Base-by-base conservation (phyloP, 2,113 vertebrate genomes). In the Microcebus ravelobensis region DNA sequence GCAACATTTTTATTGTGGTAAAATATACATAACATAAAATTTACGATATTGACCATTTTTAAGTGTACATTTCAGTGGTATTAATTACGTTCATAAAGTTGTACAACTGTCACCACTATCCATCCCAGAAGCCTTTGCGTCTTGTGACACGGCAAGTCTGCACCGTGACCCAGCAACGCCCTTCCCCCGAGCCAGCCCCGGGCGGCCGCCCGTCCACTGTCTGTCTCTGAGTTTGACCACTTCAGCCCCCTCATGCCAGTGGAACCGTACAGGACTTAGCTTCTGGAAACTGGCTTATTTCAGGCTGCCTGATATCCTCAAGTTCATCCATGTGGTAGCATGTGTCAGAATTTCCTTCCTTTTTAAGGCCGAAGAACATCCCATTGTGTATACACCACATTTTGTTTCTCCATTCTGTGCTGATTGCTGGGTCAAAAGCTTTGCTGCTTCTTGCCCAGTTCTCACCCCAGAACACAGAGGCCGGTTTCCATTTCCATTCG, bases 191-290 rank as follows among this genome's bases (percentile, higher is more conserved):
- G n/a, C 3, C 18, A 23, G 21, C 31, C 11, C 17, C 59, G 21
- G 5, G 34, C 9, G 20, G 27, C 13, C 42, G 52, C 1, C 39
- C 5, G 52, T 48, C 57, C 76, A 36, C 87, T 84, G 23, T 2
- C 5, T 3, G 2, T n/a, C 27, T 65, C 0, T 31, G 34, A 39
- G 10, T 12, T 21, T 36, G 25, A 13, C 13, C 6, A 25, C 61
- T 79, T 18, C 13, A 9, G 48, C 50, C 8, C 36, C 50, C 14
- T 63, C n/a, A 2, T 1, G 3, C 10, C 5, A 6, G 59, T 83
- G 31, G 36, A 73, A 48, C n/a, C 1, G 36, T 23, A 45, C 11
- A 6, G 57, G 15, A 34, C 12, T 8, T 42, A 6, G 67, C 57
- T 23, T 52, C 31, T 17, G 10, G 36, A 5, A 5, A 9, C 3